A percentile compares a stretch with the other conserved stretches of the same genome.
These are phyloP conservation scores for Oncorhynchus mykiss DNA, from an alignment of 2,113 vertebrate species.

Conservation along the genomic window DNA sequence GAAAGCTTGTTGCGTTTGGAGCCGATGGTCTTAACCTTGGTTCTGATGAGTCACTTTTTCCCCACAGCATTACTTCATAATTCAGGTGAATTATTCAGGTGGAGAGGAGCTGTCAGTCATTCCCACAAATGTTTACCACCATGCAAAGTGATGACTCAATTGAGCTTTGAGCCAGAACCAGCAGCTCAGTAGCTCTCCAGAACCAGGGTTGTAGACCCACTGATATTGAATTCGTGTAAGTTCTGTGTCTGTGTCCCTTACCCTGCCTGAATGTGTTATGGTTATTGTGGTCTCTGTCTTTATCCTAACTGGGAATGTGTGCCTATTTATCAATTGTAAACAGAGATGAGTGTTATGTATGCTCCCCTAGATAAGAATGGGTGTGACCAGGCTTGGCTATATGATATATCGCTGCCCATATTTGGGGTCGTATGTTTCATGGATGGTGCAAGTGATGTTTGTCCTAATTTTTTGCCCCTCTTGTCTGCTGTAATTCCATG, in stretches of 20 bases:
- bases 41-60: neutral
- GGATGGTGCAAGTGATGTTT: neutral
- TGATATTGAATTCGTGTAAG: neutral
- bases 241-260: neutral
- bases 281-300: neutral
- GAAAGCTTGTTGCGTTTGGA: neutral
- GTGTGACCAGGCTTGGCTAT: neutral
- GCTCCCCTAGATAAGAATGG: neutral
- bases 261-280: neutral
- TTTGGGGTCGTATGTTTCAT: neutral
- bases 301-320: neutral
- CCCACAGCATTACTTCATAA: neutral
- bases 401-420: neutral
- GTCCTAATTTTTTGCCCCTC: neutral
- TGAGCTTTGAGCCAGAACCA: neutral
- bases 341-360: neutral
- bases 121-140: neutral
- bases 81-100: neutral
- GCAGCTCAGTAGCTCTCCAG: neutral
- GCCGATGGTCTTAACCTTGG: neutral
- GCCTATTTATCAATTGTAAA: neutral
- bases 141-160: neutral
- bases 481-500: slow-evolving; percentile 36
- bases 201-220: slow-evolving; percentile 5
- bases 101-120: neutral